Conservation (phyloP, 2,113 vertebrate species). For the Notiomystis cincta region DNA sequence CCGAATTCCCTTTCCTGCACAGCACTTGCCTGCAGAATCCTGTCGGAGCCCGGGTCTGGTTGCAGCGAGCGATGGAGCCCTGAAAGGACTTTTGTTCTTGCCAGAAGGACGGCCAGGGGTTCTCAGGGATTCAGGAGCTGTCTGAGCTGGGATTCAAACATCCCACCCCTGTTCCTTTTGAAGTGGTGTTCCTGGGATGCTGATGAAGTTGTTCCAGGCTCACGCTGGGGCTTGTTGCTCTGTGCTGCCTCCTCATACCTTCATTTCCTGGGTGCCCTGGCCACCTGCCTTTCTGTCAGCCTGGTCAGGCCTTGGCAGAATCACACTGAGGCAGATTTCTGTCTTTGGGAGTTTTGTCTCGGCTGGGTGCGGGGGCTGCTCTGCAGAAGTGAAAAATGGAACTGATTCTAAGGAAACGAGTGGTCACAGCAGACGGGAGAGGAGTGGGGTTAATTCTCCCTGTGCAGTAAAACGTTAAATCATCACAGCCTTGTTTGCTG, state of each 20-base stretch:
- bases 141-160: background rate
- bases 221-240: background rate
- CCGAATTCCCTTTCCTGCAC: background rate
- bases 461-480: constrained; percentile 12
- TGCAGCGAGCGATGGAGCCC: background rate
- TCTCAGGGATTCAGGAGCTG: constrained; percentile 24
- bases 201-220: constrained; percentile 32
- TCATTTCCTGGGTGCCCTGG: background rate
- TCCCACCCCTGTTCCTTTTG: background rate
- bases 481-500: constrained; percentile 45
- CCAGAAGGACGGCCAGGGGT: background rate
- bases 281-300: background rate
- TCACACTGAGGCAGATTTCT: background rate
- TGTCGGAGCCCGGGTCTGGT: background rate
- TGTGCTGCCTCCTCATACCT: background rate
- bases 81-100: constrained; percentile 23
- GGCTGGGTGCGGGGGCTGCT: background rate
- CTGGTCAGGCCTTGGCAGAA: background rate
- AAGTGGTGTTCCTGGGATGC: background rate
- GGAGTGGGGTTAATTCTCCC: background rate
- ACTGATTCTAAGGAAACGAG: background rate
- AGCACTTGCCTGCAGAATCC: background rate
- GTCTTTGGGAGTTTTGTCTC: background rate
- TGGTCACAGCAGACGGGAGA: background rate
- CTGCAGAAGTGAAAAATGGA: constrained; percentile 26